phyloP scores from a whole-genome alignment of 64 coral and sea anemone genomes.

The Platygyra sinensis region DNA sequence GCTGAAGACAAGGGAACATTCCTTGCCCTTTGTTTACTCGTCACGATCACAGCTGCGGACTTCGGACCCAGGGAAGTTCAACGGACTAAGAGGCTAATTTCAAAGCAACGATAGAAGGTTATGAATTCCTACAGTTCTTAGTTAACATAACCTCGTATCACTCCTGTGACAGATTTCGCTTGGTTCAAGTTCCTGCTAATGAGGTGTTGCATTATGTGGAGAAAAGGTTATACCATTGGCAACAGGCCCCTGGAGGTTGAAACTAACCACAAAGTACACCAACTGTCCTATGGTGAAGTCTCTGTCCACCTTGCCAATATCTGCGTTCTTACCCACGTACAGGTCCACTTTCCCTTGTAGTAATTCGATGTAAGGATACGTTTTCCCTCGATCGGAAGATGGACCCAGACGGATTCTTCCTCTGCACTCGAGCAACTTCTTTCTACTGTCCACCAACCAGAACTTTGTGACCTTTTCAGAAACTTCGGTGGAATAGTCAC shows the following conservation, averaged over 20 bases:
- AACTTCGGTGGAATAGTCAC: constrained; percentile 17
- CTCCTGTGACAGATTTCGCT: no score
- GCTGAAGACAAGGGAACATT: no score
- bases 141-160: no score
- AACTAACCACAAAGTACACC: constrained; percentile 93
- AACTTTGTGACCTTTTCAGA: not conserved
- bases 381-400: not conserved
- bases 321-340: constrained; percentile 64
- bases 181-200: no score
- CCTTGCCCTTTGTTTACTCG: no score
- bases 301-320: constrained; percentile 49
- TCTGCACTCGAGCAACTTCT: constrained; percentile 36
- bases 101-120: no score
- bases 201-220: no score
- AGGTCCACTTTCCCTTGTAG: constrained; percentile 48
- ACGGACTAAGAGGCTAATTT: no score
- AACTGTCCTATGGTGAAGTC: constrained; percentile 48
- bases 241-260: constrained; percentile 75
- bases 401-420: constrained; percentile 2
- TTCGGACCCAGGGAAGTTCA: no score
- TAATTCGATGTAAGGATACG: constrained; percentile 35
- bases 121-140: no score
- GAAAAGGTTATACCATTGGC: constrained; percentile 76
- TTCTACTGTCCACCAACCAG: not conserved
- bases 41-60: no score